These are phyloP conservation scores for Tubulanus polymorphus DNA, from an alignment of 2,888 invertebrate genomes.

Conservation along the genomic window DNA sequence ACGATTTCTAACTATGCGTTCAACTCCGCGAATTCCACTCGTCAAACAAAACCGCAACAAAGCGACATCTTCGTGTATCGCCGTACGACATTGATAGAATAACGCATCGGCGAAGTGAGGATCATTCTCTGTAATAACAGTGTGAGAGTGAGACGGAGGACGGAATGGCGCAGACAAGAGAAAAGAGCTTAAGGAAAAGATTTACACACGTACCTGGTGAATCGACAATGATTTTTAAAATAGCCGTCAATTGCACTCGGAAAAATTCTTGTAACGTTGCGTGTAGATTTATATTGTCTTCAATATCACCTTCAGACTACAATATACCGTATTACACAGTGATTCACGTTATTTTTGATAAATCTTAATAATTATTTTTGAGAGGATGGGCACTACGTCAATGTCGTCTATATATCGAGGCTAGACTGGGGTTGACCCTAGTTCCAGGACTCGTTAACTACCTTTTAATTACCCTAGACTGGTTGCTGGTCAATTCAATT, in stretches of 20 bases:
- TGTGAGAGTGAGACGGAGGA: not conserved
- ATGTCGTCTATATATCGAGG: no score
- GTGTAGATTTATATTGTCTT: slow-evolving; percentile 52
- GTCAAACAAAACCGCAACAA: slow-evolving; percentile 51
- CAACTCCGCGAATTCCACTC: slow-evolving; percentile 48
- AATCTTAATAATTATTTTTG: no score
- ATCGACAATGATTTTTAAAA: slow-evolving; percentile 43
- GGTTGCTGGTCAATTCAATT: no score
- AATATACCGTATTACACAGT: no score
- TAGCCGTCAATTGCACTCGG: slow-evolving; percentile 40
- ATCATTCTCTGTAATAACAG: slow-evolving; percentile 27
- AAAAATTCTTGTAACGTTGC: slow-evolving; percentile 51
- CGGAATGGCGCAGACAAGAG: not conserved
- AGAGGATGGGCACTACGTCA: no score
- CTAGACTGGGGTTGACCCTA: no score
- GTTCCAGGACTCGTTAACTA: no score
- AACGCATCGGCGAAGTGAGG: slow-evolving; percentile 45
- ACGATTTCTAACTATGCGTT: slow-evolving; percentile 46
- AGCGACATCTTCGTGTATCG: slow-evolving; percentile 46
- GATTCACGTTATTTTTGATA: no score
- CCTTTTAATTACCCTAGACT: no score
- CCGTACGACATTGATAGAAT: slow-evolving; percentile 36
- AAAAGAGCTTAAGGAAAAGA: not conserved
- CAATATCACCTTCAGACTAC: slow-evolving; percentile 28
- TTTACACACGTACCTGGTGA: slow-evolving; percentile 36